phyloP scores from a whole-genome alignment of 1,140 invertebrate genomes.

The Pinna nobilis region DNA sequence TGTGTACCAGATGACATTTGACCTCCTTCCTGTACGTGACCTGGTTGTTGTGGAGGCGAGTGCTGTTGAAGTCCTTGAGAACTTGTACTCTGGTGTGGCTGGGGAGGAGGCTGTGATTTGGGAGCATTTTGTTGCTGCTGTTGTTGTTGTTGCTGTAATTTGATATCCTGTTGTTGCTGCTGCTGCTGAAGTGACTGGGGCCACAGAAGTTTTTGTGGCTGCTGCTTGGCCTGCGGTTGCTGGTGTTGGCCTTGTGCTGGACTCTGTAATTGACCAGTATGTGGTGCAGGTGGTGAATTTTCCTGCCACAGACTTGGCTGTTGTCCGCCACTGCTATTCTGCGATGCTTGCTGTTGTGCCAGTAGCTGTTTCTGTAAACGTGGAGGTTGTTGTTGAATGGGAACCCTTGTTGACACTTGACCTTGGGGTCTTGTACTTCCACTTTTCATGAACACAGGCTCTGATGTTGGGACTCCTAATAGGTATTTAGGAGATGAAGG shows the following conservation, averaged over 20 bases:
- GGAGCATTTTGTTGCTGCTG: conserved; percentile 14
- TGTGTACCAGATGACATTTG: conserved; percentile 5
- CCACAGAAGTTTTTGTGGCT: neutral
- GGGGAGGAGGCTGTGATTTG: neutral
- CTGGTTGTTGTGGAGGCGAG: conserved; percentile 1
- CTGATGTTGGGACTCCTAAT: conserved; percentile 58
- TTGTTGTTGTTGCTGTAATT: conserved; percentile 10
- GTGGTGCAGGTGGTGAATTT: neutral
- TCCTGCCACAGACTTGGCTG: conserved; percentile 3
- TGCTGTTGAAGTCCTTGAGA: neutral
- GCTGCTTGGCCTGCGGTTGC: neutral
- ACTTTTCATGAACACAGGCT: conserved; percentile 61
- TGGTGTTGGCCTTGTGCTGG: neutral
- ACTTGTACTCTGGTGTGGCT: neutral
- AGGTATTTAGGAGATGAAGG: conserved; percentile 60
- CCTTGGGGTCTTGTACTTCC: conserved; percentile 13
- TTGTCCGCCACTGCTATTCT: conserved; percentile 12
- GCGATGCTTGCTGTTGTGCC: conserved; percentile 46
- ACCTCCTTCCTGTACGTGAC: neutral
- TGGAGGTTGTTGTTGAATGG: conserved; percentile 40
- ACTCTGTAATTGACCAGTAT: neutral
- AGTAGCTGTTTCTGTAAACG: conserved; percentile 46
- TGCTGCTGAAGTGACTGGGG: conserved; percentile 18
- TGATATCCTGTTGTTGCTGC: conserved; percentile 7
- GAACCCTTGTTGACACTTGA: conserved; percentile 29